Conservation (phyloP, 1,140 invertebrate species). For the Drosophila obscura region DNA sequence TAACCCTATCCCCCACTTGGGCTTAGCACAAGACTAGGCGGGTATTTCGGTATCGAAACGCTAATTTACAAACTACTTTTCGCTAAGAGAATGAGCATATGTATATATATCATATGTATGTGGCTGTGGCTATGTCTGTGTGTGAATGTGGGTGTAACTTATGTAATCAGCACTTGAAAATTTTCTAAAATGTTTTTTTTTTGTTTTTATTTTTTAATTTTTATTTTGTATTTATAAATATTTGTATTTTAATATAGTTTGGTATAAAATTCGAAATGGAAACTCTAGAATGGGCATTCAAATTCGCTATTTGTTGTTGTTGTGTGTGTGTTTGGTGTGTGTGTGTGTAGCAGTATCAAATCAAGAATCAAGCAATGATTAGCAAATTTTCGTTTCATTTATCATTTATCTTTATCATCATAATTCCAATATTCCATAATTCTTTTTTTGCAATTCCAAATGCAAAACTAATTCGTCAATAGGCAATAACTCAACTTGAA, state of each 20-base stretch:
- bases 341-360: constrained; percentile 43
- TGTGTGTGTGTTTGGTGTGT: no score
- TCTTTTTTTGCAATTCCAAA: constrained; percentile 41
- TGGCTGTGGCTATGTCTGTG: constrained; percentile 26
- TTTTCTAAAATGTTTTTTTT: constrained; percentile 72
- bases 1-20: constrained; percentile 51
- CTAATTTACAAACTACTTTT: constrained; percentile 71
- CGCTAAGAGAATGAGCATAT: constrained; percentile 72
- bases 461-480: constrained; percentile 31
- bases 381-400: constrained; percentile 30
- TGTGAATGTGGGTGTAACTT: constrained; percentile 20
- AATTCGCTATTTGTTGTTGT: constrained; percentile 62
- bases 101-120: constrained; percentile 21
- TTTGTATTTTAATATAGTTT: constrained; percentile 25
- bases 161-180: constrained; percentile 82
- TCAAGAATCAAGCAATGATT: constrained; percentile 65
- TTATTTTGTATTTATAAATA: constrained; percentile 8
- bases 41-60: constrained; percentile 41
- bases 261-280: constrained; percentile 55
- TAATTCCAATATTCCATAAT: constrained; percentile 29
- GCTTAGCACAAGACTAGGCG: not conserved
- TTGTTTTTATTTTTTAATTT: constrained; percentile 33
- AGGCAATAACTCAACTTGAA: constrained; percentile 43
- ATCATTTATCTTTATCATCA: constrained; percentile 18
- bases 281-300: constrained; percentile 78